phyloP scores from a whole-genome alignment of 2,888 invertebrate genomes.

The Acleris emargana region DNA sequence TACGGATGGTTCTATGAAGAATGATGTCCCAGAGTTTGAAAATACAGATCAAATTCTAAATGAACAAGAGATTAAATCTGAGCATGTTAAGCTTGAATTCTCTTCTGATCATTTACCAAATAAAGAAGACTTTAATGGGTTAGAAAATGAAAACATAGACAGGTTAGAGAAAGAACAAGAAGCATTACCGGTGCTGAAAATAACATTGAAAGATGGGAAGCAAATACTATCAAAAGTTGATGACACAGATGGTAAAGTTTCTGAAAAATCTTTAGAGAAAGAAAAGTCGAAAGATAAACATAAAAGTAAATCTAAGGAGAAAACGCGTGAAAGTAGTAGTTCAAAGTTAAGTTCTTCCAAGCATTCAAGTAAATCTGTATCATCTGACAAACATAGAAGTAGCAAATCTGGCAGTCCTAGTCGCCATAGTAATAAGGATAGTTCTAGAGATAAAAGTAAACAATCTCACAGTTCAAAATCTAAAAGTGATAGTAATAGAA shows the following conservation, averaged over 20 bases:
- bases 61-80: slow-evolving; percentile 40
- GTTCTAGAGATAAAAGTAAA: slow-evolving; percentile 57
- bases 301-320: slow-evolving; percentile 71
- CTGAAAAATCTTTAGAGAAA: slow-evolving; percentile 63
- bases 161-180: slow-evolving; percentile 59
- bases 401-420: slow-evolving; percentile 65
- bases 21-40: slow-evolving; percentile 40
- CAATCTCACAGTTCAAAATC: slow-evolving; percentile 67
- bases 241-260: slow-evolving; percentile 61
- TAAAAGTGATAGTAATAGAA: slow-evolving; percentile 63
- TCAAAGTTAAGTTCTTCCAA: slow-evolving; percentile 58
- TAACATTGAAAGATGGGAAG: slow-evolving; percentile 89
- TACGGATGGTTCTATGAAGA: slow-evolving; percentile 45
- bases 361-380: slow-evolving; percentile 70
- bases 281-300: slow-evolving; percentile 64
- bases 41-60: slow-evolving; percentile 41
- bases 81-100: slow-evolving; percentile 40
- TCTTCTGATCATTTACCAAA: slow-evolving; percentile 36
- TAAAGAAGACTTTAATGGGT: slow-evolving; percentile 26
- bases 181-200: slow-evolving; percentile 80
- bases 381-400: slow-evolving; percentile 72
- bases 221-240: slow-evolving; percentile 86
- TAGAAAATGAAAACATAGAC: slow-evolving; percentile 43
- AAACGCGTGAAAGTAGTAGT: slow-evolving; percentile 78
- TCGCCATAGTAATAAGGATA: slow-evolving; percentile 71